Base-by-base conservation (phyloP, 1,140 invertebrate genomes). In the Penaeus chinensis region DNA sequence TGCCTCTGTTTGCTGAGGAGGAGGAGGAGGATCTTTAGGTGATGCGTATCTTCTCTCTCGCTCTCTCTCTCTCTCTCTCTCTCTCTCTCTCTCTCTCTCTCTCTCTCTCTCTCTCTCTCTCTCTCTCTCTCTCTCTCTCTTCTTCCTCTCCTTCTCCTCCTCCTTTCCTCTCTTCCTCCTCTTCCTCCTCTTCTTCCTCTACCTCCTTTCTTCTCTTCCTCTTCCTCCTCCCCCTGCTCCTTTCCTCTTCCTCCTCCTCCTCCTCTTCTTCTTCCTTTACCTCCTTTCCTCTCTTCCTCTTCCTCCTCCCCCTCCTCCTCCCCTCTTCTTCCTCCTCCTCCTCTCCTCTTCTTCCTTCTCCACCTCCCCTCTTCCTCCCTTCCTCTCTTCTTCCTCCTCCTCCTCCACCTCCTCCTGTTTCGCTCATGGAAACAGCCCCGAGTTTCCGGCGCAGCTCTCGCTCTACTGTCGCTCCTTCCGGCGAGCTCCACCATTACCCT, bases 401-500 rank as follows among this genome's bases (percentile, higher is more conserved):
- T 69, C 83, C 42, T 61, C 83, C 83, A 27, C 66, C 83, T 24
- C 63, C 79, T 63, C 42, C 47, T 47, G n/a, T 60, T 77, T 47
- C 24, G 24, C 8, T 42, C 63, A 20, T 85, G 82, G 54, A 84
- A 62, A 84, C 69, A 84, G 69, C 42, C 47, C 18, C 37, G 32
- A 74, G 74, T 74, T 83, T 83, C 82, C 82, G 82, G 82, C n/a
- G 37, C 22, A 20, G 27, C 65, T 83, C 66, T 61, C 32, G 37
- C 5, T 24, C 82, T 47, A n/a, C 65, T 20, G 65, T 54, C 42
- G 82, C 32, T 71, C 74, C 82, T 71, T 83, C 69, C 82, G 65
- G 82, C 37, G 37, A 47, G 32, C n/a, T 19, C 82, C 66, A 42
- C 66, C 82, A 84, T 84, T 84, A 84, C 82, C 82, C 54, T 60